Conservation (phyloP, 2,113 vertebrate genomes). For the Meriones unguiculatus region DNA sequence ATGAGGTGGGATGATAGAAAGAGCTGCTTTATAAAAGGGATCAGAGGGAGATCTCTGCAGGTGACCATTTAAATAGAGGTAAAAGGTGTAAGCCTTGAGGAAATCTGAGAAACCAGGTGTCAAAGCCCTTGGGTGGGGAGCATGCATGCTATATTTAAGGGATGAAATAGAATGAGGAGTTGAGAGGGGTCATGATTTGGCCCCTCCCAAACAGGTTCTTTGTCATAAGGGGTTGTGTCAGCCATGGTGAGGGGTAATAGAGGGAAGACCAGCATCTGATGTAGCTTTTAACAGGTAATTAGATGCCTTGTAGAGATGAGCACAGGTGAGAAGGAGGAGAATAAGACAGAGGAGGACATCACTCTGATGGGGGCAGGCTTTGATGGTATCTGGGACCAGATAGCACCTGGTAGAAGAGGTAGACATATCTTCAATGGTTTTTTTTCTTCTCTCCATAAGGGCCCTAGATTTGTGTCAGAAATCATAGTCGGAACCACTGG, state of each 20-base stretch:
- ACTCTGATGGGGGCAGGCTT: neutral
- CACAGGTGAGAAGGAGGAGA: fast-evolving
- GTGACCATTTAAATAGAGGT: neutral
- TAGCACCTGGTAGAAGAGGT: too few relatives aligned
- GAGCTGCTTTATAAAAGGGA: neutral
- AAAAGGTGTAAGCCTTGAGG: neutral
- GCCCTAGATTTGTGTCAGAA: neutral
- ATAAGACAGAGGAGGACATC: fast-evolving
- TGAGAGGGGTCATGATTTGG: neutral
- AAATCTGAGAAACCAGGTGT: neutral
- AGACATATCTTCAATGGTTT: neutral
- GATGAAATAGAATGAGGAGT: neutral
- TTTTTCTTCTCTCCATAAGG: neutral
- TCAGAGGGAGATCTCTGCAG: neutral
- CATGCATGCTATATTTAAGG: neutral
- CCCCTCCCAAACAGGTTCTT: neutral
- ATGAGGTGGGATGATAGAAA: neutral
- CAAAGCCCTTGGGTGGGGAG: neutral
- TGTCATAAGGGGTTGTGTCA: fast-evolving
- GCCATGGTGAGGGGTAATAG: neutral
- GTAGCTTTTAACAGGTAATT: neutral
- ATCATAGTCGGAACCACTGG: neutral
- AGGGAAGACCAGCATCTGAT: neutral
- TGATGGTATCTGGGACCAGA: neutral
- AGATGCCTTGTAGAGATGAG: neutral